Percentiles rank a stretch among this genome's conserved stretches.
Evolutionary conservation across 2,113 vertebrate genomes (phyloP).

Genomic region (Aramus guarauna): DNA sequence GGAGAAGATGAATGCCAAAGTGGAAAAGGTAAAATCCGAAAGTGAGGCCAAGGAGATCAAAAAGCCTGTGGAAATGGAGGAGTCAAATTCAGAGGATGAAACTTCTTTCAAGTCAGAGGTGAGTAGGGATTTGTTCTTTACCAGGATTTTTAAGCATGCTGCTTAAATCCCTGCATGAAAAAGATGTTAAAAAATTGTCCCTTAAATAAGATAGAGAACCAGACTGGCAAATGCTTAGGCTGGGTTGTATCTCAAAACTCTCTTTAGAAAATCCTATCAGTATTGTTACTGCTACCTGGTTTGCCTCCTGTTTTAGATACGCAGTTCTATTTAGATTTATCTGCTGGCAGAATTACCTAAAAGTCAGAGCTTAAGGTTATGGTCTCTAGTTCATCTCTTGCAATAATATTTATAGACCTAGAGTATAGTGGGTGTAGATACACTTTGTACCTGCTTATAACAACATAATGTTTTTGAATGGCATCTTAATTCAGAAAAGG

Average conservation of each 20-base stretch:
- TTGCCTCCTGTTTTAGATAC: not conserved
- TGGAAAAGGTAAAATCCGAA: conserved; percentile 84
- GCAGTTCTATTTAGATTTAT: not conserved
- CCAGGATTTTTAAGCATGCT: not conserved
- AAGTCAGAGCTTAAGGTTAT: not conserved
- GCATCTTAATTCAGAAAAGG: not conserved
- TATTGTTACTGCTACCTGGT: not conserved
- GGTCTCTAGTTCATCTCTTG: not conserved
- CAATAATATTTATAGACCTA: not conserved
- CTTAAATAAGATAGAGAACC: not conserved
- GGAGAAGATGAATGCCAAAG: conserved; percentile 85
- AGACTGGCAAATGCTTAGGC: not conserved
- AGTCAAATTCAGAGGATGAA: conserved; percentile 95
- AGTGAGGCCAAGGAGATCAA: conserved; percentile 87
- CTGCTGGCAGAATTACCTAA: not conserved
- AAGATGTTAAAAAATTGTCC: not conserved
- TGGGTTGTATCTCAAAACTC: not conserved
- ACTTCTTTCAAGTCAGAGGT: conserved; percentile 97
- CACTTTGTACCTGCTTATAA: not conserved
- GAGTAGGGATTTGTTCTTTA: conserved; percentile 20
- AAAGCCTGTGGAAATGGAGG: conserved; percentile 87
- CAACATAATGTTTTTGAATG: not conserved
- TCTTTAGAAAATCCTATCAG: not conserved
- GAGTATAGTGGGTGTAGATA: not conserved
- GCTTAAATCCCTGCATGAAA: not conserved